These are phyloP conservation scores for Colistium nudipinnis DNA, from an alignment of 2,113 vertebrate genomes.

Conservation along the genomic window DNA sequence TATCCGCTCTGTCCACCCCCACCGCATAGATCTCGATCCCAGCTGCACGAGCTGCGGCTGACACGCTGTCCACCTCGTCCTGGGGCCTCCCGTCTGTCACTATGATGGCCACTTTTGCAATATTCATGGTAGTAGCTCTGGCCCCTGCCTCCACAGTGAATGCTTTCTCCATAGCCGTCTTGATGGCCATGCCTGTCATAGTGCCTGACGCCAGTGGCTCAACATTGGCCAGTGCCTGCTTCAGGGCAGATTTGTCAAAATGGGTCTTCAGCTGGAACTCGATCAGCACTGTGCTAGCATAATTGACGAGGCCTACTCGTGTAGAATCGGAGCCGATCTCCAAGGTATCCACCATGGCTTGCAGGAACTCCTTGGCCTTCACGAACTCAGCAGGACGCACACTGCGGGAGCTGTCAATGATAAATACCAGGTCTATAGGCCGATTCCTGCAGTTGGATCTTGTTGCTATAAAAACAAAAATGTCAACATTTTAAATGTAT, in stretches of 20 bases:
- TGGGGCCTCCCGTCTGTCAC: constrained; percentile 94
- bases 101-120: constrained; percentile 91
- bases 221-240: constrained; percentile 84
- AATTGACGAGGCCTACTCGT: constrained; percentile 90
- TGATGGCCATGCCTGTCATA: constrained; percentile 95
- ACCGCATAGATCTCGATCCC: constrained; percentile 92
- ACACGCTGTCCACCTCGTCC: constrained; percentile 88
- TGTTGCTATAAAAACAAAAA: constrained; percentile 56
- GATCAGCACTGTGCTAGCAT: constrained; percentile 90
- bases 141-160: constrained; percentile 87
- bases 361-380: constrained; percentile 91
- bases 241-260: constrained; percentile 83
- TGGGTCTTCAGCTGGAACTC: constrained; percentile 89
- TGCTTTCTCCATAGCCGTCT: constrained; percentile 86
- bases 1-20: constrained; percentile 90
- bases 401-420: constrained; percentile 94
- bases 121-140: constrained; percentile 73
- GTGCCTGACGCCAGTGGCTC: constrained; percentile 91
- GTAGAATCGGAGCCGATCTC: constrained; percentile 84
- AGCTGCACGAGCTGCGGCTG: constrained; percentile 79
- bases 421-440: constrained; percentile 92
- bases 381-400: constrained; percentile 91
- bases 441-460: constrained; percentile 85
- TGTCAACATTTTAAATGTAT: background rate
- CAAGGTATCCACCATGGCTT: constrained; percentile 88